Base-by-base conservation (phyloP, 2,888 invertebrate species). In the Cetonia aurata region DNA sequence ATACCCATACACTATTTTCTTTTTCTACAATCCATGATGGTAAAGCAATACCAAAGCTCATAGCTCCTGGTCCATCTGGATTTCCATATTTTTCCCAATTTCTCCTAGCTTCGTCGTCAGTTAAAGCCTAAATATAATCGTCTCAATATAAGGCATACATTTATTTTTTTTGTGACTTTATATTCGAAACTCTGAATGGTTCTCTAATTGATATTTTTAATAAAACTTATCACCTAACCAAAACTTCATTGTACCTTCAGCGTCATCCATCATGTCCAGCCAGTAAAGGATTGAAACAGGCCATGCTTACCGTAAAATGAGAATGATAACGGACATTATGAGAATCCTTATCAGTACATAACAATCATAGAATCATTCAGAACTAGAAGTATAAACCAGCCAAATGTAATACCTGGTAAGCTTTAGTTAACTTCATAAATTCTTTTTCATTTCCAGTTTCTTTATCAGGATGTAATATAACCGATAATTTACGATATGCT, bases 21-120 rank as follows among this genome's bases (percentile, higher is more conserved):
- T 99, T 98, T 82, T 99, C 98, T 9, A 99, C 98, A 83, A 99
- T 98, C 99, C 99, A 99, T 67, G 99, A 98, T 6, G 99, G 99
- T 67, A 99, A 85, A 6, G 99, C 99, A 83, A 99, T 99, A 71
- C 99, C 99, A 89, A 99, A 99, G 79, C 96, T 96, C 92, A 98
- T 99, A 25, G 98, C 99, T 74, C 98, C 98, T 0, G 99, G 99
- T 2, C 99, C 99, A 88, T 99, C 99, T 0, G 99, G 99, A 87
- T 99, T 99, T 19, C 99, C 99, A 89, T 98, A 98, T 83, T 96
- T 96, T 83, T 99, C 98, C 96, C 98, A 99, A 86, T 99, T 99
- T 83, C 93, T 93, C 74, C 96, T 90, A 1, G 99, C 94, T 83
- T 98, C 97, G 76, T 99, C 98, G 87, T 99, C 98, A 70, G 99